Evolutionary conservation across 2,113 vertebrate genomes (phyloP).

Genomic region (Eublepharis macularius): DNA sequence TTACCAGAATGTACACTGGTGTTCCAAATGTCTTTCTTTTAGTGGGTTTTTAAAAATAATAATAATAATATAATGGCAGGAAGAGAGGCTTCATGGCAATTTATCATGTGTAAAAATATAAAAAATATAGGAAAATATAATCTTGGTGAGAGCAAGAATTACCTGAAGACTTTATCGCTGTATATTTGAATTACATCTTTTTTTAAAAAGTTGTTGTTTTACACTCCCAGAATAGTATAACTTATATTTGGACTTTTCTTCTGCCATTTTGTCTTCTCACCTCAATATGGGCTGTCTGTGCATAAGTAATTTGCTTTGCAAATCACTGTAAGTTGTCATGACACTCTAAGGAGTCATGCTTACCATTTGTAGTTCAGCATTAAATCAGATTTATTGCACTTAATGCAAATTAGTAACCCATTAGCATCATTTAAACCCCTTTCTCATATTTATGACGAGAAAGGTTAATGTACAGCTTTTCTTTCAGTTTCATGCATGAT

Average conservation of each 20-base stretch:
- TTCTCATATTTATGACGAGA: background rate
- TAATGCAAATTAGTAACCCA: background rate
- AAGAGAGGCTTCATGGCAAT: background rate
- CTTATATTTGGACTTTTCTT: slow-evolving; percentile 42
- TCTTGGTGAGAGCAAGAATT: slow-evolving; percentile 38
- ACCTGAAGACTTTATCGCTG: slow-evolving; percentile 23
- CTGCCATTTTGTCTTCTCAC: background rate
- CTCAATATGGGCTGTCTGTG: background rate
- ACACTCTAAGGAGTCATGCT: too few relatives aligned
- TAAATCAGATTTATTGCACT: background rate
- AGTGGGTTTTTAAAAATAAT: background rate
- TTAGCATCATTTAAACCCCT: background rate
- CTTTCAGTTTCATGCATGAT: background rate
- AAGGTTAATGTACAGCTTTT: background rate
- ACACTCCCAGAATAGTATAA: slow-evolving; percentile 18
- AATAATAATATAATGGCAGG: background rate
- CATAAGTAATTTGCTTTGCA: background rate
- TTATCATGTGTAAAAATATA: background rate
- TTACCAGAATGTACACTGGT: background rate
- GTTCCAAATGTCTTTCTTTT: background rate
- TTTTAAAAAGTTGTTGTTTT: slow-evolving; percentile 24
- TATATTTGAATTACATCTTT: slow-evolving; percentile 1
- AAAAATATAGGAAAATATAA: background rate
- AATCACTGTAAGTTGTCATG: background rate
- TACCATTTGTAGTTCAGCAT: too few relatives aligned